A percentile compares a stretch with the other conserved stretches of the same genome.
Conservation (phyloP, 2,888 invertebrate genomes). For the Raillietiella orientalis region DNA sequence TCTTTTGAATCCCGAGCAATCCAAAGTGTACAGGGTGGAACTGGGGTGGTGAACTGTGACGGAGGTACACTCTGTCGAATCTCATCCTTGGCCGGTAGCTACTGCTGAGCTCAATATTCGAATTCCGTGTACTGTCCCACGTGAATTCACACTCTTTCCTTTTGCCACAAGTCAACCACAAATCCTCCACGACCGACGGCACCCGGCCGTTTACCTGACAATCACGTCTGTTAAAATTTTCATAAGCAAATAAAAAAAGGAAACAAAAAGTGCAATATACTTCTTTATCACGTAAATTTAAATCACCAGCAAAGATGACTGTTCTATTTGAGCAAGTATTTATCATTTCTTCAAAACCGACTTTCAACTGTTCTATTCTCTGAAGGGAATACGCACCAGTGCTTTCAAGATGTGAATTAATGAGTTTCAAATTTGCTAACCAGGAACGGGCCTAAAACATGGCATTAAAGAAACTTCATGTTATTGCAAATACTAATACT, state of each 20-base stretch:
- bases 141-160: constrained; percentile 18
- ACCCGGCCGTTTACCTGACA: constrained; percentile 12
- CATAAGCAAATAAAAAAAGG: too few species aligned
- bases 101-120: constrained; percentile 14
- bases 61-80: constrained; percentile 20
- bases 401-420: constrained; percentile 24
- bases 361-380: constrained; percentile 15
- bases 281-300: constrained; percentile 21
- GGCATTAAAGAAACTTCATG: too few species aligned
- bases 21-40: constrained; percentile 17
- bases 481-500: too few species aligned
- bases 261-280: constrained; percentile 4
- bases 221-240: too few species aligned
- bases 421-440: constrained; percentile 12
- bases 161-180: constrained; percentile 21
- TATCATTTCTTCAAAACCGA: constrained; percentile 11
- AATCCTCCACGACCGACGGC: constrained; percentile 15
- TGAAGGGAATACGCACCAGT: constrained; percentile 15
- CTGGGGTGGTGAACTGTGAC: constrained; percentile 10
- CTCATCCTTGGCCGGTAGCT: constrained; percentile 16
- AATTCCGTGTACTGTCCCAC: constrained; percentile 22
- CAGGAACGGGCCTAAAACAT: constrained; percentile 14
- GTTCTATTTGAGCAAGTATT: constrained; percentile 3
- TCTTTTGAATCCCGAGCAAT: constrained; percentile 17
- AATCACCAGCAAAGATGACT: constrained; percentile 22